Percentiles rank a stretch among this genome's conserved stretches.
phyloP scores from a whole-genome alignment of 1,140 invertebrate species.

The Heliconius hermathena region DNA sequence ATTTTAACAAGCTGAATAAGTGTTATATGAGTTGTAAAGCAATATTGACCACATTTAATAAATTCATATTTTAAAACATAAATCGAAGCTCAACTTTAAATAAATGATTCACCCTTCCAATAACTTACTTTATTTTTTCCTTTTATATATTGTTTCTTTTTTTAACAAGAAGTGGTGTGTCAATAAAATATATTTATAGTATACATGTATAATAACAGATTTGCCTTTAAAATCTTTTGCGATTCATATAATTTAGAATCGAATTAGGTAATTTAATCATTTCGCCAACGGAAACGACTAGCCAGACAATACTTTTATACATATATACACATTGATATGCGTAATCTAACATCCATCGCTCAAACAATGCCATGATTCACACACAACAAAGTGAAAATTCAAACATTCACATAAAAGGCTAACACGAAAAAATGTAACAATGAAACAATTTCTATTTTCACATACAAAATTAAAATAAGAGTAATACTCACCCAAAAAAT shows the following conservation, averaged over 20 bases:
- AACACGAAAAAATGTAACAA: conserved; percentile 10
- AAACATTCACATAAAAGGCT: conserved; percentile 30
- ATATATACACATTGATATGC: conserved; percentile 21
- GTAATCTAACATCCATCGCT: conserved; percentile 36
- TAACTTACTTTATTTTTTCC: not conserved
- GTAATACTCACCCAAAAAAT: conserved; percentile 91
- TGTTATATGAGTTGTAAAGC: not conserved
- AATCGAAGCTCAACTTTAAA: not conserved
- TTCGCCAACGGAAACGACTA: conserved; percentile 19
- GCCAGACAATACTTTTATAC: conserved; percentile 22
- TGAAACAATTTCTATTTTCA: conserved; percentile 11
- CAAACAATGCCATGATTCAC: conserved; percentile 41
- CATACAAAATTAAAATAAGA: not conserved
- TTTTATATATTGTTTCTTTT: not conserved
- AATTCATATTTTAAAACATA: not conserved
- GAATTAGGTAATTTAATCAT: conserved; percentile 22
- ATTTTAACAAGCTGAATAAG: not conserved
- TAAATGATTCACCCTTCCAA: not conserved
- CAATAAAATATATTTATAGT: not conserved
- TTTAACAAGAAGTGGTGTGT: not conserved
- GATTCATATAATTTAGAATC: not conserved
- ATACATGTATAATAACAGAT: conserved; percentile 1
- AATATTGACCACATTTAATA: not conserved
- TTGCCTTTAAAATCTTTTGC: not conserved
- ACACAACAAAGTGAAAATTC: conserved; percentile 34